Conservation (phyloP, 2,888 invertebrate species). For the Pyrochroa serraticornis region DNA sequence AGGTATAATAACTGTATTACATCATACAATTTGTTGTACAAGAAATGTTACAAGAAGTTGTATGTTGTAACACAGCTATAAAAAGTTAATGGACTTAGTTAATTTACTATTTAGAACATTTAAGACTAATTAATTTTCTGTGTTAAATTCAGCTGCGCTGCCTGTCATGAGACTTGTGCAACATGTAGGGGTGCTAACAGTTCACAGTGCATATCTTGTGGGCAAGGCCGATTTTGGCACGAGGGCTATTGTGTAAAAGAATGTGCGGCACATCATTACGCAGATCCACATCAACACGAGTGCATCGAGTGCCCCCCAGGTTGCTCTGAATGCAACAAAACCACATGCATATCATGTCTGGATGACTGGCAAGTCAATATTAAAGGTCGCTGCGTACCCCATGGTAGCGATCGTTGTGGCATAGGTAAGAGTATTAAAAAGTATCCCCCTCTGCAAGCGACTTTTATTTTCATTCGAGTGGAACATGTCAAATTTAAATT, state of each 20-base stretch:
- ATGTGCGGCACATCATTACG: slow-evolving; percentile 77
- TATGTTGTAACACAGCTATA: no score
- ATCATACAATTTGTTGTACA: no score
- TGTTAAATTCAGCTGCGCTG: slow-evolving; percentile 67
- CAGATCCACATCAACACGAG: slow-evolving; percentile 79
- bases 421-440: slow-evolving; percentile 59
- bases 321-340: slow-evolving; percentile 76
- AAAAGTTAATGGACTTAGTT: no score
- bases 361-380: slow-evolving; percentile 77
- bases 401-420: slow-evolving; percentile 73
- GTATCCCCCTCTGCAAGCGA: not conserved
- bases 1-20: no score
- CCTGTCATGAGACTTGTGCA: slow-evolving; percentile 80
- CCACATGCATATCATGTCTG: slow-evolving; percentile 76
- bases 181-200: slow-evolving; percentile 80
- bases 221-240: slow-evolving; percentile 71
- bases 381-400: slow-evolving; percentile 75
- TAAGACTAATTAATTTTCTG: slow-evolving; percentile 9
- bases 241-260: slow-evolving; percentile 74
- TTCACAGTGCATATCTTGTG: slow-evolving; percentile 82
- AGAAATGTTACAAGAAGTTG: no score
- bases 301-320: slow-evolving; percentile 81
- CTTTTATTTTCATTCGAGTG: no score
- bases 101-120: no score
- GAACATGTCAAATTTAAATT: no score